Evolutionary conservation across 2,888 invertebrate species (phyloP), one percentile per base, ranked within the genome.

Genomic region (Cerceris rybyensis): DNA sequence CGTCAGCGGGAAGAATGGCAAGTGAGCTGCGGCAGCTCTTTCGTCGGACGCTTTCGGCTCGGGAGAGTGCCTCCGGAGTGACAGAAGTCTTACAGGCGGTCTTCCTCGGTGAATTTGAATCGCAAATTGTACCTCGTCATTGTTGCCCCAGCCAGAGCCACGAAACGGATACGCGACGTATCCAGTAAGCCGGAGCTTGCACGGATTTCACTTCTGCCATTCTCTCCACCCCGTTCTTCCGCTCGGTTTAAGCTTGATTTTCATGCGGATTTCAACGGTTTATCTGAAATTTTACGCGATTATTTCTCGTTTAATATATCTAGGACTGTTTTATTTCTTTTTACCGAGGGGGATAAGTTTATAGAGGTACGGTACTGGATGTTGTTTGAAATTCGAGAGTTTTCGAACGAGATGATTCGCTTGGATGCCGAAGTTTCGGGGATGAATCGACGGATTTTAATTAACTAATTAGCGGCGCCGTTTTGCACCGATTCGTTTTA

Each of bases 111-210:
- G 73, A 75, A 85, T 85, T 83, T 85, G 85, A 85, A 85, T 85
- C 83, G 81, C 85, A 85, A 85, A 85, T 85, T 72, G 72, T 52
- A 39, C 70, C 61, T 55, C 61, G 77, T 80, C 78, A 80, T 80
- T 80, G 77, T 80, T 77, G 65, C 63, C 60, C 70, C 50, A 72
- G 70, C 55, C 28, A 43, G 50, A 70, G 52, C 75, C 67, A 61
- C 61, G 75, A 49, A 71, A 73, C 78, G 74, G 59, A 74, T 77
- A 67, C 66, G 68, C 70, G 73, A 14, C 58, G 65, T 76, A 69
- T 69, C 72, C 61, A 59, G 65, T 50, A 58, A 28, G 28, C 28
- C 64, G 52, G 14, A 70, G 73, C 42, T 46, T 65, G 57, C 64
- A 66, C 43, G 64, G 54, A 41, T 28, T 28, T 28, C 28, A 28